Conservation (phyloP, 2,888 invertebrate genomes). For the Phortica okadai region DNA sequence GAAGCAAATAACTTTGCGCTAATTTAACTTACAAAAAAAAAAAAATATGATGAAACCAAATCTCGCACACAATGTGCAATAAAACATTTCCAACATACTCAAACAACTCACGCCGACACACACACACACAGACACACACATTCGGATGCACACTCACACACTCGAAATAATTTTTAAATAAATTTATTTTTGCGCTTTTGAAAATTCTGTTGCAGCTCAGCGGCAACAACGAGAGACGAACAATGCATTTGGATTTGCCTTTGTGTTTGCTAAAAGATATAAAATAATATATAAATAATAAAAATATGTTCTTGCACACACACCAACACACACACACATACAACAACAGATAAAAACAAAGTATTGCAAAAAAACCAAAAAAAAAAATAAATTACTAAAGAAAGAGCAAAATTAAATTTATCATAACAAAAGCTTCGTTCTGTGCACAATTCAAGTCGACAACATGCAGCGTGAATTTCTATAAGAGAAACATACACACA, state of each 20-base stretch:
- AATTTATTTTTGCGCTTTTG: conserved; percentile 28
- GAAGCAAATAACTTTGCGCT: conserved; percentile 15
- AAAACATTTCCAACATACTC: conserved; percentile 46
- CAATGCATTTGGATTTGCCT: conserved; percentile 26
- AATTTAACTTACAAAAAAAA: conserved; percentile 20
- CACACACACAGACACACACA: conserved; percentile 37
- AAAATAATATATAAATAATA: conserved; percentile 32
- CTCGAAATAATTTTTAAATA: conserved; percentile 25
- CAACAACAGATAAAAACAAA: not conserved
- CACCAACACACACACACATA: not conserved
- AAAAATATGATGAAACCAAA: not conserved
- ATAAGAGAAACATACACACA: not conserved
- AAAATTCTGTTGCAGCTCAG: not conserved
- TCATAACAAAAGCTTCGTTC: conserved; percentile 28
- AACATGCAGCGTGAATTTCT: not conserved
- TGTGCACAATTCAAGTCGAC: not conserved
- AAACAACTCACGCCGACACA: conserved; percentile 28
- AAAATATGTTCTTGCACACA: not conserved
- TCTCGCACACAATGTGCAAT: conserved; percentile 18
- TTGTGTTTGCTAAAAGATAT: conserved; percentile 28
- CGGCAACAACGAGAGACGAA: conserved; percentile 9
- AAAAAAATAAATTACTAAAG: conserved; percentile 2
- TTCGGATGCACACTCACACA: conserved; percentile 21
- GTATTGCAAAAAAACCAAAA: not conserved
- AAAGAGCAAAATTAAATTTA: conserved; percentile 29